Base-by-base conservation (phyloP, 2,113 vertebrate species). In the Prinia subflava region DNA sequence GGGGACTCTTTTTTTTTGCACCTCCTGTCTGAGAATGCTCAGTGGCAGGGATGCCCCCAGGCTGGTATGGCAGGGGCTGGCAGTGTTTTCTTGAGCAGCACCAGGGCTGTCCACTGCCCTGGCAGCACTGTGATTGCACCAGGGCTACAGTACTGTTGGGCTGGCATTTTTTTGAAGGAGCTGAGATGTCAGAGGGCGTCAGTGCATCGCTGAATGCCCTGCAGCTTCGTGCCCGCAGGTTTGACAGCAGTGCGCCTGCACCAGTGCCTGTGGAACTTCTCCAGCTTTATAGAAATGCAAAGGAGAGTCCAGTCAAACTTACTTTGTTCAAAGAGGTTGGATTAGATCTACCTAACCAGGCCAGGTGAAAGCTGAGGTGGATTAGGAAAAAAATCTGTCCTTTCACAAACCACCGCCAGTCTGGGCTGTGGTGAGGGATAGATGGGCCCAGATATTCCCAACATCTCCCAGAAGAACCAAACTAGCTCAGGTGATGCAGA, bases 111-210 rank as follows among this genome's bases (percentile, higher is more conserved):
- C 47, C 44, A 4, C 35, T 59, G 39, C 20, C 20, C 50, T 63
- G 80, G 23, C 39, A 76, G 57, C 3, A 2, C 39, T 88, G 1
- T 33, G 46, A 24, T 47, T 3, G 14, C 30, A 41, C 37, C 9
- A 12, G 42, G 41, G 23, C 39, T 73, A 24, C 74, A 65, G 24
- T 49, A 27, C 44, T 50, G 25, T 4, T 73, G 47, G 15, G 19
- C 16, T 3, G 3, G 55, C 59, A 13, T 49, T 81, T 88, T 49
- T 53, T 53, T 71, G 39, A 82, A 75, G 77, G 30, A 78, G 15
- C 39, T 5, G 7, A 69, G 14, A 24, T 12, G 3, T 63, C 12
- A 0, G 0, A 55, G 62, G 18, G 9, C 46, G 39, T 21, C 49
- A 44, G n/a, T 46, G 30, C 23, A 13, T 71, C 2, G 0, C 35